These are phyloP conservation scores for Oreocharis arfaki DNA, from an alignment of 2,113 vertebrate species.

Conservation along the genomic window DNA sequence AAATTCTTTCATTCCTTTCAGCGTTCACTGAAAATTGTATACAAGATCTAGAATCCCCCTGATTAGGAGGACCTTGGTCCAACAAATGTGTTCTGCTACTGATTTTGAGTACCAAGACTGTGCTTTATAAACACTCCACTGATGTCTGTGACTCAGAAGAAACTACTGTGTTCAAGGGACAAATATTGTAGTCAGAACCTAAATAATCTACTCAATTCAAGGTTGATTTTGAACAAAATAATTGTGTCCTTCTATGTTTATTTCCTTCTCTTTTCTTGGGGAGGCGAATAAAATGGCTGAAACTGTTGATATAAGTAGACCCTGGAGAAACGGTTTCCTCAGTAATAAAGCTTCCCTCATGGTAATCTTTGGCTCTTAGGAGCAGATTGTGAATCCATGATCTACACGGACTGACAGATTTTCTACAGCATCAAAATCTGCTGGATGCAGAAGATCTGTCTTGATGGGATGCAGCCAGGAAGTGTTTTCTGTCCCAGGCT, in stretches of 20 bases:
- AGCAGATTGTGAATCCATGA: slow-evolving; percentile 6
- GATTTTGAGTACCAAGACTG: not conserved
- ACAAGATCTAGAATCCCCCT: not conserved
- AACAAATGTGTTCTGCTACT: not conserved
- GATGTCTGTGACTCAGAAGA: not conserved
- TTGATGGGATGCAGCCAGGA: not conserved
- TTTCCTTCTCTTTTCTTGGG: not conserved
- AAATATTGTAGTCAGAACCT: not conserved
- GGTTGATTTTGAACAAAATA: not conserved
- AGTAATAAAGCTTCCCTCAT: not conserved
- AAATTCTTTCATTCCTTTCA: not conserved
- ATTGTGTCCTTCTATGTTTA: not conserved
- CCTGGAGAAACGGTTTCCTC: not conserved
- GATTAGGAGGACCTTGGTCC: not conserved
- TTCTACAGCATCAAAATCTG: not conserved
- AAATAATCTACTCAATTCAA: not conserved
- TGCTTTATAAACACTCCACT: not conserved
- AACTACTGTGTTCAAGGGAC: not conserved
- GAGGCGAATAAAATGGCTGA: not conserved
- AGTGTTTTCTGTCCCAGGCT: slow-evolving; percentile 20
- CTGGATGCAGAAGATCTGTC: slow-evolving; percentile 25
- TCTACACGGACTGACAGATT: slow-evolving; percentile 1
- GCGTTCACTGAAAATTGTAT: not conserved
- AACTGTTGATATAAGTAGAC: not conserved
- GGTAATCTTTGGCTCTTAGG: not conserved